Conservation (phyloP, 2,797 vertebrate genomes). For the Crotalus adamanteus region DNA sequence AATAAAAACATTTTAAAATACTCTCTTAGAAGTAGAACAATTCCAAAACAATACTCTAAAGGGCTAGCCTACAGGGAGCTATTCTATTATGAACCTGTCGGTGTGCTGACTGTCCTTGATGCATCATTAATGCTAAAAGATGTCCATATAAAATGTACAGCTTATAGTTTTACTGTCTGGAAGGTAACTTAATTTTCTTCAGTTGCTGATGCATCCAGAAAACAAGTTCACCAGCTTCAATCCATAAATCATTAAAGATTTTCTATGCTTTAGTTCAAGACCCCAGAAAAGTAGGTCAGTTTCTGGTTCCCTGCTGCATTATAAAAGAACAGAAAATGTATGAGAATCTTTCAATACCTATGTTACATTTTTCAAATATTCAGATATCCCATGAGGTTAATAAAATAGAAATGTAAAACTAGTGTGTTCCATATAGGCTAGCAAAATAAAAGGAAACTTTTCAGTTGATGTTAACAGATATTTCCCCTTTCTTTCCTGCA, state of each 20-base stretch:
- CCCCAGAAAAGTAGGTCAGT: slow-evolving; percentile 1
- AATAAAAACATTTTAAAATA: slow-evolving; percentile 33
- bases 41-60: slow-evolving; percentile 20
- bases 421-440: background rate
- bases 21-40: slow-evolving; percentile 24
- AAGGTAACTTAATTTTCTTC: slow-evolving; percentile 26
- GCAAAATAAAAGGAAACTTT: background rate
- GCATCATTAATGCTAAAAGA: slow-evolving; percentile 37
- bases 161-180: slow-evolving; percentile 33
- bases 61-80: background rate
- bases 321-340: background rate
- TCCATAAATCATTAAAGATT: slow-evolving; percentile 25
- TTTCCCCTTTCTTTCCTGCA: background rate
- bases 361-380: background rate
- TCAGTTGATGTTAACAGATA: background rate
- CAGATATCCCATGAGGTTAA: background rate
- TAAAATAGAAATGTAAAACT: background rate
- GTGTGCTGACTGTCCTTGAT: slow-evolving; percentile 1
- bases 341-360: background rate
- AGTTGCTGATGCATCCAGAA: slow-evolving; percentile 2
- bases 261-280: slow-evolving; percentile 7
- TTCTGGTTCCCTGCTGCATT: background rate
- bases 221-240: slow-evolving; percentile 19
- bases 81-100: slow-evolving; percentile 9
- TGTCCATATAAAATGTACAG: background rate